These are phyloP conservation scores for Polydrusus pterygomalis DNA, from an alignment of 2,888 invertebrate genomes.

Conservation along the genomic window DNA sequence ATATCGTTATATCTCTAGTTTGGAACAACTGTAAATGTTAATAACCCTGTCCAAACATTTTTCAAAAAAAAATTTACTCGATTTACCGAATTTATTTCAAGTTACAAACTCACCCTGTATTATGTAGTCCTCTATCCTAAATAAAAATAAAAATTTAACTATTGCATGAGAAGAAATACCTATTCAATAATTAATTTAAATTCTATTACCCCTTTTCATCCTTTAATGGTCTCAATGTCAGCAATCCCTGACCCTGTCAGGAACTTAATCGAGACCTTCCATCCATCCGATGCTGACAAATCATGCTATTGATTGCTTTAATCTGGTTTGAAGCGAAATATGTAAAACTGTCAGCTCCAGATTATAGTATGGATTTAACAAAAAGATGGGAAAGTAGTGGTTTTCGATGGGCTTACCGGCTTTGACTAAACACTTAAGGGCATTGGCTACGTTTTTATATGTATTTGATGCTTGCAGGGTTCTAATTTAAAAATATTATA, in stretches of 20 bases:
- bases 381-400: constrained; percentile 5
- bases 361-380: constrained; percentile 58
- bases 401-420: background rate
- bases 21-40: no score
- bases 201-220: constrained; percentile 2
- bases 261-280: constrained; percentile 22
- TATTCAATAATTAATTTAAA: background rate
- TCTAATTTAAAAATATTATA: no score
- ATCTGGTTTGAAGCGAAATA: constrained; percentile 65
- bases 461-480: no score
- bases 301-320: constrained; percentile 62
- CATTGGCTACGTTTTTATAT: no score
- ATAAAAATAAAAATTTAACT: no score
- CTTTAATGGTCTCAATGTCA: constrained; percentile 21
- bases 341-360: constrained; percentile 64
- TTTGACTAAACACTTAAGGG: background rate
- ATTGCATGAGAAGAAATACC: no score
- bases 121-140: no score
- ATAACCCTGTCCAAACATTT: no score
- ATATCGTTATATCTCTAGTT: no score
- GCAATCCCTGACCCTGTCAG: constrained; percentile 23
- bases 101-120: no score
- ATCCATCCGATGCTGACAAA: constrained; percentile 31
- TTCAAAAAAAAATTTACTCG: no score
- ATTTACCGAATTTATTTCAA: no score